phyloP scores from a whole-genome alignment of 2,797 vertebrate genomes.

The Chaunax sp. region DNA sequence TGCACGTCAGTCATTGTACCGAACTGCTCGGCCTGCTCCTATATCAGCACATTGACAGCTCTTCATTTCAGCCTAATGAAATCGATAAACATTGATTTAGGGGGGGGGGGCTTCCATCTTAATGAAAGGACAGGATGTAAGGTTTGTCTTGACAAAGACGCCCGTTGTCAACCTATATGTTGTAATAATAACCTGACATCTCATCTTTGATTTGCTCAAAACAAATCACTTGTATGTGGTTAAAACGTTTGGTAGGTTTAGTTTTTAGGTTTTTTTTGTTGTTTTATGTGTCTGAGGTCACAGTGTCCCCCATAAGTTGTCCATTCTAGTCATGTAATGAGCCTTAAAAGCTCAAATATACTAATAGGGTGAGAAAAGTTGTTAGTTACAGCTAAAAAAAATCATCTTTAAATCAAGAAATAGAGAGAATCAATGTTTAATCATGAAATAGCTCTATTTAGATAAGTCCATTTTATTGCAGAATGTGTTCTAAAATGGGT shows the following conservation, averaged over 20 bases:
- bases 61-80: slow-evolving; percentile 65
- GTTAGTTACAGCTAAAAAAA: neutral
- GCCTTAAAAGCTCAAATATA: neutral
- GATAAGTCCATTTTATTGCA: neutral
- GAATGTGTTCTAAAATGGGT: neutral
- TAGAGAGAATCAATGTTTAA: neutral
- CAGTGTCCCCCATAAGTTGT: neutral
- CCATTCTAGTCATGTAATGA: too few relatives aligned
- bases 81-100: slow-evolving; percentile 68
- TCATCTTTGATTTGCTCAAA: neutral
- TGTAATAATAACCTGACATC: neutral
- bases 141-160: slow-evolving; percentile 43
- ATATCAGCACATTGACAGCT: slow-evolving; percentile 34
- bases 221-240: too few relatives aligned
- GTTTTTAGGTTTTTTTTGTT: neutral
- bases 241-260: too few relatives aligned
- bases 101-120: slow-evolving; percentile 33
- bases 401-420: too few relatives aligned
- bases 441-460: neutral
- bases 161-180: neutral
- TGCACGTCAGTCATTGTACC: neutral
- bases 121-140: slow-evolving; percentile 26
- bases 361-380: neutral
- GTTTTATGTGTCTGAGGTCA: neutral
- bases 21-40: neutral